Percentiles rank a stretch among this genome's conserved stretches.
Conservation (phyloP, 30 jellyfish, hydroid and myxozoan species). For the Turritopsis dohrnii region DNA sequence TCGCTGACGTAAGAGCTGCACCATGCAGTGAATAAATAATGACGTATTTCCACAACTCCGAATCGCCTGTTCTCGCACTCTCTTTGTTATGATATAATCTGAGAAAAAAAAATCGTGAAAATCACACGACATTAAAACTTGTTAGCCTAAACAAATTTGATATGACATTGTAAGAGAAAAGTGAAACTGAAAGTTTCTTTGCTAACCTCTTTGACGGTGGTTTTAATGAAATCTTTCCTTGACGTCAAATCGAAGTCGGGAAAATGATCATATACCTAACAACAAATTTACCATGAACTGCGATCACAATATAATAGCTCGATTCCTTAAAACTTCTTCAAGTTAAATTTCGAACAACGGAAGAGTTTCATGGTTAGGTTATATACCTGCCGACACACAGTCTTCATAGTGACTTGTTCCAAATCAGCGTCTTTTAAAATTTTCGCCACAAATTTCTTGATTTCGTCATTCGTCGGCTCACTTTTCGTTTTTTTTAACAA, state of each 20-base stretch:
- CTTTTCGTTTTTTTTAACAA: slow-evolving; percentile 53
- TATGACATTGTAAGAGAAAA: too few relatives aligned
- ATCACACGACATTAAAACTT: too few relatives aligned
- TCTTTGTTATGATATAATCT: neutral
- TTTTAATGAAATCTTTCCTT: slow-evolving; percentile 64
- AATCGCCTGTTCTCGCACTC: neutral
- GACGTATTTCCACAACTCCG: neutral
- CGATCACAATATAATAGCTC: too few relatives aligned
- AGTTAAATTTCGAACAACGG: too few relatives aligned
- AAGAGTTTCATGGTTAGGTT: too few relatives aligned
- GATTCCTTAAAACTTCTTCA: too few relatives aligned
- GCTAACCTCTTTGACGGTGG: slow-evolving; percentile 71
- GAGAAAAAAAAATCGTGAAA: neutral
- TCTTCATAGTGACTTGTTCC: slow-evolving; percentile 85
- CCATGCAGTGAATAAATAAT: neutral
- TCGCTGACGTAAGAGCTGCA: neutral
- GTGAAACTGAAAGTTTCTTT: neutral
- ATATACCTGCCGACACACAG: slow-evolving; percentile 69
- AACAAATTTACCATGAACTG: too few relatives aligned
- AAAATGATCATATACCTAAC: slow-evolving; percentile 62
- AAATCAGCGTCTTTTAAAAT: slow-evolving; percentile 71
- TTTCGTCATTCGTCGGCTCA: slow-evolving; percentile 45
- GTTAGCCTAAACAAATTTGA: too few relatives aligned
- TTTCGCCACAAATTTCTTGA: slow-evolving; percentile 47
- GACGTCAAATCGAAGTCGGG: slow-evolving; percentile 73